Percentiles rank a stretch among this genome's conserved stretches.
phyloP scores from a whole-genome alignment of 2,113 vertebrate species.

The Dasyornis broadbenti region DNA sequence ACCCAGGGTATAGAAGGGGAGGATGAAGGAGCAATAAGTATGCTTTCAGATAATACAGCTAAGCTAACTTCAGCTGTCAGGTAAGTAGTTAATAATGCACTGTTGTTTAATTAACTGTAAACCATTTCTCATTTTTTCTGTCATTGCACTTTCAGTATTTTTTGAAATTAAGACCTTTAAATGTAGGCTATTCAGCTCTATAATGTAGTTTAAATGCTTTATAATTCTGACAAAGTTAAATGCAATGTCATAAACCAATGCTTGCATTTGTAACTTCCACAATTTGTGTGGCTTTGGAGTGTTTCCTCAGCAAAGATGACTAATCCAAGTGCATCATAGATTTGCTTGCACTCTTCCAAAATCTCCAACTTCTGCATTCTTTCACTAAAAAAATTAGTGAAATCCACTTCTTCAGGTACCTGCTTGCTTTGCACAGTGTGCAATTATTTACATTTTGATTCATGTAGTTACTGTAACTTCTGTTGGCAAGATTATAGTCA shows the following conservation, averaged over 20 bases:
- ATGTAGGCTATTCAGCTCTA: neutral
- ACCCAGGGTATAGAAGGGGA: slow-evolving; percentile 92
- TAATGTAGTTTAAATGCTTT: neutral
- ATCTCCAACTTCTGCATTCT: neutral
- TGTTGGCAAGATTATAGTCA: neutral
- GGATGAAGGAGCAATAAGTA: slow-evolving; percentile 98
- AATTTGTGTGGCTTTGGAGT: neutral
- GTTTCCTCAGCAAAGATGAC: neutral
- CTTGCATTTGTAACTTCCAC: neutral
- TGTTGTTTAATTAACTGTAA: neutral
- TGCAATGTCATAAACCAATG: neutral
- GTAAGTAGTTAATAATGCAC: slow-evolving; percentile 60
- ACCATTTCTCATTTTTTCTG: neutral
- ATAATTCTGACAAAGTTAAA: neutral
- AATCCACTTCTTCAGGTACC: neutral
- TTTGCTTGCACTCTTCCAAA: neutral
- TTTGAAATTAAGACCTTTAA: neutral
- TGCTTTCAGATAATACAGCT: slow-evolving; percentile 97
- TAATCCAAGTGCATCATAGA: neutral
- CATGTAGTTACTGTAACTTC: neutral
- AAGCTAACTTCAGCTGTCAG: slow-evolving; percentile 97
- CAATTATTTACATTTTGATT: neutral
- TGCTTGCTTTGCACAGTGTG: neutral
- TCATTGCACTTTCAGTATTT: neutral
- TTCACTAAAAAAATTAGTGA: neutral